Conservation (phyloP, 2,113 vertebrate genomes). For the Trematomus loennbergii region DNA sequence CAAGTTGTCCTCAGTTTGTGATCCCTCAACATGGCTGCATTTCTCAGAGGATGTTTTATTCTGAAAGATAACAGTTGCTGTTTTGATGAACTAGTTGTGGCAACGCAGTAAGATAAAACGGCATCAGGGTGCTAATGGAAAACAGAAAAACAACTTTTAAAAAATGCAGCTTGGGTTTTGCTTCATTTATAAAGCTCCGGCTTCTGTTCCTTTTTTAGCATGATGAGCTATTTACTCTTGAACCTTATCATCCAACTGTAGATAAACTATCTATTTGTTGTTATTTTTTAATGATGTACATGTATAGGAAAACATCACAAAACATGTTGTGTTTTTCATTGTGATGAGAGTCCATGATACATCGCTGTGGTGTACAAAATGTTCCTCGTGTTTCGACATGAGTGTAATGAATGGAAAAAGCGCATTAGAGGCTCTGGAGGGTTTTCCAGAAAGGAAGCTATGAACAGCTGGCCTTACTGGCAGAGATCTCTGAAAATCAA, state of each 20-base stretch:
- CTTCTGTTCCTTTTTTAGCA: constrained; percentile 39
- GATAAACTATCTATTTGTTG: constrained; percentile 11
- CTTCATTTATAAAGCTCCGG: not conserved
- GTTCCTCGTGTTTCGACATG: constrained; percentile 18
- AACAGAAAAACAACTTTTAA: not conserved
- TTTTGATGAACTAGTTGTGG: constrained; percentile 3
- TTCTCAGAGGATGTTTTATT: constrained; percentile 30
- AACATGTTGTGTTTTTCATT: constrained; percentile 1
- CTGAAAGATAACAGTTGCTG: constrained; percentile 11
- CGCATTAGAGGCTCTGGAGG: not conserved
- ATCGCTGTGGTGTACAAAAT: not conserved
- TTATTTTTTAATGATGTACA: too few relatives aligned
- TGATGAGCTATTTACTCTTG: constrained; percentile 21
- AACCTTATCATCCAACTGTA: constrained; percentile 34
- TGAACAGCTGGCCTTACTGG: not conserved
- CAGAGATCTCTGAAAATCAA: not conserved
- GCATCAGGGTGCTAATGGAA: not conserved
- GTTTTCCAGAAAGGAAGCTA: not conserved
- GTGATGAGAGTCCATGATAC: constrained; percentile 3
- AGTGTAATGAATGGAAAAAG: constrained; percentile 15
- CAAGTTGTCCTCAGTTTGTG: constrained; percentile 1
- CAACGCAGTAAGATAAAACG: constrained; percentile 4
- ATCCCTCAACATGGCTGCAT: constrained; percentile 29
- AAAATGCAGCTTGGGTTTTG: constrained; percentile 11
- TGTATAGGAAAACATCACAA: too few relatives aligned